Evolutionary conservation across 2,888 invertebrate species (phyloP).

Genomic region (Clitarchus hookeri): DNA sequence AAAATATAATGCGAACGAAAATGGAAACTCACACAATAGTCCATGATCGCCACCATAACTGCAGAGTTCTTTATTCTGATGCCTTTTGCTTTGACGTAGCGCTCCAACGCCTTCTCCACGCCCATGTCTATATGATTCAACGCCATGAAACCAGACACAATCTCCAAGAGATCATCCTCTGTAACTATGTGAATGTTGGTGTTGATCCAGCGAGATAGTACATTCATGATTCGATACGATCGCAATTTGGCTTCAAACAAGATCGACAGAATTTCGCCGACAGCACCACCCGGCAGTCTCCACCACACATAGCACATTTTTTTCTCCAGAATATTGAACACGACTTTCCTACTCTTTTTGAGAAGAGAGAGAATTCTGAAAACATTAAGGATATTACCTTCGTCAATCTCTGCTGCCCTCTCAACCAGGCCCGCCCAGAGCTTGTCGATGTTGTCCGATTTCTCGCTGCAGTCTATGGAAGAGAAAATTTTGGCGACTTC

Average conservation of each 20-base stretch:
- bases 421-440: conserved; percentile 69
- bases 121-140: conserved; percentile 61
- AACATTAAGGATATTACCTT: conserved; percentile 61
- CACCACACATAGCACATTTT: conserved; percentile 63
- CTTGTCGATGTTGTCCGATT: conserved; percentile 62
- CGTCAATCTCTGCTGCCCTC: conserved; percentile 62
- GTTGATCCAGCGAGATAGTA: conserved; percentile 62
- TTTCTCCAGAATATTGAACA: conserved; percentile 63
- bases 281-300: conserved; percentile 54
- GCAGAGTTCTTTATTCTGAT: conserved; percentile 53
- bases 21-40: conserved; percentile 65
- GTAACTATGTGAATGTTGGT: conserved; percentile 64
- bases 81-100: conserved; percentile 63
- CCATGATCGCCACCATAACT: conserved; percentile 65
- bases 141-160: conserved; percentile 60
- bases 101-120: conserved; percentile 64
- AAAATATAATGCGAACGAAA: conserved; percentile 63
- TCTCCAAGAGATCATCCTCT: conserved; percentile 60
- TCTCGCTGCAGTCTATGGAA: conserved; percentile 48
- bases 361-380: conserved; percentile 63
- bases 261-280: conserved; percentile 45
- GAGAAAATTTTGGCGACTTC: conserved; percentile 61
- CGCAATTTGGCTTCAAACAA: conserved; percentile 42
- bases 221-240: conserved; percentile 50
- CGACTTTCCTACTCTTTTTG: conserved; percentile 63